A percentile compares a stretch with the other conserved stretches of the same genome.
Evolutionary conservation across 2,113 vertebrate genomes (phyloP).

Genomic region (Eurystomus gularis): DNA sequence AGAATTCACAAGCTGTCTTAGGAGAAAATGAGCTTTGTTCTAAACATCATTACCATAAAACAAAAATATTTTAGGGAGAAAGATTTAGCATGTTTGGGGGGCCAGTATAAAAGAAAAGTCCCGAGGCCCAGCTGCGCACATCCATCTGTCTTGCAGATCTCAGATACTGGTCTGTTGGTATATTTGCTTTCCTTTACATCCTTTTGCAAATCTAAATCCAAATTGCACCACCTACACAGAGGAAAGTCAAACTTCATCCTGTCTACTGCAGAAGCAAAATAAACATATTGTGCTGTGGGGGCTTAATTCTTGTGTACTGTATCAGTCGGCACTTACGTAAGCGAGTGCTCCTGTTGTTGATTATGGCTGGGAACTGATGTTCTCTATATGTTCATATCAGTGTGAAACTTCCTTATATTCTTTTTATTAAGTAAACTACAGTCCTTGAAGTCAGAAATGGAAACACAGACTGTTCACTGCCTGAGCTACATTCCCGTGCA

Average conservation of each 20-base stretch:
- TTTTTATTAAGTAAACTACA: background rate
- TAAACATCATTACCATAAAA: background rate
- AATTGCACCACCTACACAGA: background rate
- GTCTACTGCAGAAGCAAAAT: background rate
- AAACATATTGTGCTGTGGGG: background rate
- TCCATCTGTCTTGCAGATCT: background rate
- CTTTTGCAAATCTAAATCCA: background rate
- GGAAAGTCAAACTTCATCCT: background rate
- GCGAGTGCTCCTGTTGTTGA: background rate
- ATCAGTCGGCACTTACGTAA: background rate
- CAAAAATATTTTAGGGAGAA: background rate
- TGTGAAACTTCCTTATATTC: background rate
- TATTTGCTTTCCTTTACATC: background rate
- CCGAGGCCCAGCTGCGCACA: background rate
- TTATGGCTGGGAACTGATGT: background rate
- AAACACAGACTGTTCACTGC: background rate
- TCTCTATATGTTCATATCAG: background rate
- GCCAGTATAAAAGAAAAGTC: background rate
- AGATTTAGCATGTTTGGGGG: background rate
- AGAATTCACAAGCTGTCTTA: background rate
- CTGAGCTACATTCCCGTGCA: background rate
- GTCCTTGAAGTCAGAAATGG: background rate
- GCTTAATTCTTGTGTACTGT: background rate
- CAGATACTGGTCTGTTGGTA: background rate
- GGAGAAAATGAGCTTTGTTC: background rate